These are phyloP conservation scores for Pomacea maculata DNA, from an alignment of 1,140 invertebrate genomes.

Conservation along the genomic window DNA sequence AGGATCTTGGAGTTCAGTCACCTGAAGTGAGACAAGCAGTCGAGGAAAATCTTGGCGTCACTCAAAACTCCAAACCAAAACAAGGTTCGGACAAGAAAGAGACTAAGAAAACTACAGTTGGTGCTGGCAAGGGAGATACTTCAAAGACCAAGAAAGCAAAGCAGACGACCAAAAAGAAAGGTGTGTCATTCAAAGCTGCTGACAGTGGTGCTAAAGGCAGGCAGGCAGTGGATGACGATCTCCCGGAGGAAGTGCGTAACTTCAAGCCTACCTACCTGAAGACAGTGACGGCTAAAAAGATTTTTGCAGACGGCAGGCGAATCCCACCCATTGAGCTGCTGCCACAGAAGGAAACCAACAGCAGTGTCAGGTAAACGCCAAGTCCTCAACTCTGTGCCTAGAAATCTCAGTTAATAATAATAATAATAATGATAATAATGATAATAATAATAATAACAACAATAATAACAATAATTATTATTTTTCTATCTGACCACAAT, in stretches of 20 bases:
- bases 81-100: neutral
- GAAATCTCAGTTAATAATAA: neutral
- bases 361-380: conserved; percentile 49
- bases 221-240: conserved; percentile 19
- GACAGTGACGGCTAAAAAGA: conserved; percentile 54
- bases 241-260: conserved; percentile 46
- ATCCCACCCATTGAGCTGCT: conserved; percentile 56
- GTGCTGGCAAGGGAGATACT: neutral
- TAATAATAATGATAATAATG: neutral
- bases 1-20: conserved; percentile 9
- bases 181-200: neutral
- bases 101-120: neutral
- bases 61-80: neutral
- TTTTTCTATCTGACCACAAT: neutral
- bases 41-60: neutral
- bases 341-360: conserved; percentile 58
- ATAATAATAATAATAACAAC: neutral
- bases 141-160: neutral
- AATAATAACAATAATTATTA: neutral
- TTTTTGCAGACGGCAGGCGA: conserved; percentile 54
- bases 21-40: neutral
- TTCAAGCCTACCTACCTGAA: conserved; percentile 52
- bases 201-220: neutral
- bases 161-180: neutral
- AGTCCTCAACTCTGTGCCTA: neutral